Evolutionary conservation across 2,113 vertebrate species (phyloP).

Genomic region (Podocnemis expansa): DNA sequence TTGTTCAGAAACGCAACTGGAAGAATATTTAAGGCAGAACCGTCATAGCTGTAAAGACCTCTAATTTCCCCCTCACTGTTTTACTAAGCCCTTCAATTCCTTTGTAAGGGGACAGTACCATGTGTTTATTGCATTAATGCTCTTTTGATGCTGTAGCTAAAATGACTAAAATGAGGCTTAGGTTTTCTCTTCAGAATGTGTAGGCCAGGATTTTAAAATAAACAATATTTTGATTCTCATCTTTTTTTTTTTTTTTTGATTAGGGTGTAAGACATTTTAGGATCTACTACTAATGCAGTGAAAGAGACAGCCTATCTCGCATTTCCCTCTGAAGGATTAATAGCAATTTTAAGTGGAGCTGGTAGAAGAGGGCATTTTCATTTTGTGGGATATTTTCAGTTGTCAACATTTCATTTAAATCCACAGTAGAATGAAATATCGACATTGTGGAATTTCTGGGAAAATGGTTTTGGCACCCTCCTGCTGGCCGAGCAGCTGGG

Average conservation of each 20-base stretch:
- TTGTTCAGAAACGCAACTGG: slow-evolving; percentile 17
- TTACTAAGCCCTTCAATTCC: slow-evolving; percentile 25
- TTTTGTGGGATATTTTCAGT: not conserved
- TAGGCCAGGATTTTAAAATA: slow-evolving; percentile 21
- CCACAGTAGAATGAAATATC: not conserved
- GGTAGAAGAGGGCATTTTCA: not conserved
- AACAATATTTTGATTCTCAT: not conserved
- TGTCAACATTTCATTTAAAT: rapidly evolving
- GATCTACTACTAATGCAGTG: slow-evolving; percentile 1
- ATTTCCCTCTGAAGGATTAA: not conserved
- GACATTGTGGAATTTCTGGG: not conserved
- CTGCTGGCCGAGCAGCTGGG: rapidly evolving
- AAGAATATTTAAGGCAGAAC: not conserved
- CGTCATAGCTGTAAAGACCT: slow-evolving; percentile 41
- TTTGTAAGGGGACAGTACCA: slow-evolving; percentile 35
- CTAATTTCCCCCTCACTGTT: slow-evolving; percentile 31
- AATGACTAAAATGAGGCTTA: slow-evolving; percentile 27
- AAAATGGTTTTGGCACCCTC: rapidly evolving
- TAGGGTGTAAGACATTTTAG: not conserved
- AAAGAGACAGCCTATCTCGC: slow-evolving; percentile 17
- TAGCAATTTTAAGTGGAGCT: not conserved
- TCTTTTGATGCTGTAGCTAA: slow-evolving; percentile 42
- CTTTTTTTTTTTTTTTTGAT: slow-evolving; percentile 27
- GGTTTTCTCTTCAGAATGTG: slow-evolving; percentile 36
- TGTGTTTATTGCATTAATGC: slow-evolving; percentile 11